Conservation (phyloP, 2,888 invertebrate species). For the Marronus borbonicus region DNA sequence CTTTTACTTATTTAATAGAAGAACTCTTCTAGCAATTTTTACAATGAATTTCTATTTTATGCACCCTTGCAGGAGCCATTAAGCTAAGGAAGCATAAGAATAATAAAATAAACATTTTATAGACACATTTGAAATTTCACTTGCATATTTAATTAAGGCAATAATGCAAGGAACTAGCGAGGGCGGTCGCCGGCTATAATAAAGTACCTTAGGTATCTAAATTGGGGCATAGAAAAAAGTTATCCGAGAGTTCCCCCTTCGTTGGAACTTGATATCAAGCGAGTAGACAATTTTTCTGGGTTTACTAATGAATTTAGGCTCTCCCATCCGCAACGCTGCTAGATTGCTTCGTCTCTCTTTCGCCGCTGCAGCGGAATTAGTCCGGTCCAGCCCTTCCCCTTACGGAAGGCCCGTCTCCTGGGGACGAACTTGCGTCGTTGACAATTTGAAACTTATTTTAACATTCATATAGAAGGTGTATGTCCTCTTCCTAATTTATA, state of each 20-base stretch:
- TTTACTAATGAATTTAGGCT: constrained; percentile 68
- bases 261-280: constrained; percentile 59
- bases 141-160: constrained; percentile 43
- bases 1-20: too few species aligned
- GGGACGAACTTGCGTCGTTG: constrained; percentile 71
- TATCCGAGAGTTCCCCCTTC: constrained; percentile 55
- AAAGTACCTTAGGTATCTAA: constrained; percentile 55
- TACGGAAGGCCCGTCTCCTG: constrained; percentile 64
- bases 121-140: constrained; percentile 35
- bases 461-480: constrained; percentile 71
- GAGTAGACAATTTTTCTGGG: constrained; percentile 66
- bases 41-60: background rate
- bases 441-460: constrained; percentile 74
- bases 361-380: constrained; percentile 66
- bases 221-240: constrained; percentile 54
- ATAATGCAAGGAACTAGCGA: constrained; percentile 18
- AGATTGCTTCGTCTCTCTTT: constrained; percentile 64
- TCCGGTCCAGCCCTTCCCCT: constrained; percentile 59
- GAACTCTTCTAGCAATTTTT: too few species aligned
- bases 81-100: background rate
- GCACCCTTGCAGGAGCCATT: background rate
- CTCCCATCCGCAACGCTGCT: constrained; percentile 63
- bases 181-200: constrained; percentile 57
- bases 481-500: constrained; percentile 69
- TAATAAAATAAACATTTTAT: constrained; percentile 32